phyloP scores from a whole-genome alignment of 2,888 invertebrate genomes.

The Digitonthophagus gazella region DNA sequence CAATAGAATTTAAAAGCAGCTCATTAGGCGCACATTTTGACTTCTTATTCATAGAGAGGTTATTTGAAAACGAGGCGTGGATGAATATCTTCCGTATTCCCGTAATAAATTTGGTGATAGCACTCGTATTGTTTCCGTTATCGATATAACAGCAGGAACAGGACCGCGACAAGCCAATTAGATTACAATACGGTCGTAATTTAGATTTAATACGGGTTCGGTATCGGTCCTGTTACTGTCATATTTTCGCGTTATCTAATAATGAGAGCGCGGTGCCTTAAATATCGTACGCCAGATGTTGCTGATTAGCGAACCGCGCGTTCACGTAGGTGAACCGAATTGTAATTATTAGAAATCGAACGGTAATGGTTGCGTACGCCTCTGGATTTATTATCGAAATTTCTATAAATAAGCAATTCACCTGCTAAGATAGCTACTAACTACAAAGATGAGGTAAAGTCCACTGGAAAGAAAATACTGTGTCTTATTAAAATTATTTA shows the following conservation, averaged over 20 bases:
- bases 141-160: background rate
- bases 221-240: constrained; percentile 10
- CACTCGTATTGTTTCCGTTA: background rate
- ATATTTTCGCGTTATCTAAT: constrained; percentile 26
- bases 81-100: background rate
- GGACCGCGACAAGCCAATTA: constrained; percentile 19
- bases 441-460: too few species aligned
- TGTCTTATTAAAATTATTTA: too few species aligned
- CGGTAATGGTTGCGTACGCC: background rate
- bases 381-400: background rate
- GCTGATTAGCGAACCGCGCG: background rate
- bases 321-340: background rate
- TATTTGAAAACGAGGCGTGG: background rate
- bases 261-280: constrained; percentile 4
- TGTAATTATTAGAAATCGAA: constrained; percentile 1
- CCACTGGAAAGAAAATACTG: too few species aligned
- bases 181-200: constrained; percentile 24
- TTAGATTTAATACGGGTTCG: constrained; percentile 25
- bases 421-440: too few species aligned
- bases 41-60: background rate
- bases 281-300: constrained; percentile 9
- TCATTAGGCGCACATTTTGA: background rate
- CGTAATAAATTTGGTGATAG: background rate
- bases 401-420: background rate
- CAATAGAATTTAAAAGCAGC: background rate